Percentiles rank a stretch among this genome's conserved stretches.
These are phyloP conservation scores for Teleogryllus occipitalis DNA, from an alignment of 1,140 invertebrate species.

Conservation along the genomic window DNA sequence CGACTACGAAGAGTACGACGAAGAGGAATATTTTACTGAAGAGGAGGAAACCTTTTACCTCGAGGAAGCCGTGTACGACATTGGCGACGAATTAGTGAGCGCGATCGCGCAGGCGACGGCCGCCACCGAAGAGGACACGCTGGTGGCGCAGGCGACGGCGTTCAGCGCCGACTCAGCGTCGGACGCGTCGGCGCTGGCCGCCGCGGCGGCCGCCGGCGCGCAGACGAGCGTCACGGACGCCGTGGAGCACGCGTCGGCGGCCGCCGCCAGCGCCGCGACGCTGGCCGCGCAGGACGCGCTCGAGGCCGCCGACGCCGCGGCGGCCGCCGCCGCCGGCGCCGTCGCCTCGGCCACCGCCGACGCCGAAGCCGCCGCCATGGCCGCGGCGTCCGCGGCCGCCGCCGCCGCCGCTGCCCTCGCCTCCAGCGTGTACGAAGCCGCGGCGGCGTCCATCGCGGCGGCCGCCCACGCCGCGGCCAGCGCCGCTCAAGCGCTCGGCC, in stretches of 20 bases:
- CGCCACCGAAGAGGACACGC: background rate
- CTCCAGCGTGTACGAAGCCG: no score
- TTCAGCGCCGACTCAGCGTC: background rate
- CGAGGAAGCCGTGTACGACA: background rate
- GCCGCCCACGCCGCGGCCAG: no score
- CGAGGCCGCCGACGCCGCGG: background rate
- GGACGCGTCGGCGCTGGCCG: background rate
- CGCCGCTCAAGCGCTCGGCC: no score
- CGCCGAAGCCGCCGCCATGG: background rate
- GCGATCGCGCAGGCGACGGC: background rate
- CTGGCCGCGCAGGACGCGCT: background rate
- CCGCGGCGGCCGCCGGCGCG: no score
- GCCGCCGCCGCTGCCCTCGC: no score
- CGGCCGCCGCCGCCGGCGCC: no score
- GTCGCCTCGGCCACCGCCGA: background rate
- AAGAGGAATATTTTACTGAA: background rate
- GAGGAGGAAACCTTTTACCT: background rate
- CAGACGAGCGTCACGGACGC: background rate
- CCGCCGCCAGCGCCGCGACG: background rate
- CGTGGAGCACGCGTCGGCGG: background rate
- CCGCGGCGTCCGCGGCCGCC: no score
- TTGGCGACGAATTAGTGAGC: background rate
- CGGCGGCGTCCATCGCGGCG: no score
- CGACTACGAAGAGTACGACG: background rate
- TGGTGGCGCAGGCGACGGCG: background rate